Evolutionary conservation across 2,797 vertebrate species (phyloP).

Genomic region (Diplodus sargus): DNA sequence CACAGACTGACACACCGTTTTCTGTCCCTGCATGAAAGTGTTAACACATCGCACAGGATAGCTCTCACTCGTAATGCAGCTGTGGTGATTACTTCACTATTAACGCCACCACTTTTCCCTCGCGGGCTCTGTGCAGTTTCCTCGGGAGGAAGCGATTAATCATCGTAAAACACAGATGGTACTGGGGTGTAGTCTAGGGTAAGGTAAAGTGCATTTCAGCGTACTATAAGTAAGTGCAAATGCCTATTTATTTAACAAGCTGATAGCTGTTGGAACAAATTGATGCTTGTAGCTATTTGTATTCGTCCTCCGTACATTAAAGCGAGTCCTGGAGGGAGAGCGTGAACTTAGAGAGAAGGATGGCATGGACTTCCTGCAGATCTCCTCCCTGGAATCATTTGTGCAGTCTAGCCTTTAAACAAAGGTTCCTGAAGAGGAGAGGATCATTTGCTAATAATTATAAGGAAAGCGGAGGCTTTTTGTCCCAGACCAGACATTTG

Average conservation of each 20-base stretch:
- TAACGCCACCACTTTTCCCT: not conserved
- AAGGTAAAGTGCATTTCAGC: too few species aligned
- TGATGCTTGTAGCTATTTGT: too few species aligned
- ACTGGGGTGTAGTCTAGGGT: too few species aligned
- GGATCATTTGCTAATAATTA: not conserved
- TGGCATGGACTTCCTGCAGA: too few species aligned
- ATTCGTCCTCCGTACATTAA: too few species aligned
- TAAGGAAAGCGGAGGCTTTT: not conserved
- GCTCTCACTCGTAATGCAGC: not conserved
- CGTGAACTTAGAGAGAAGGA: too few species aligned
- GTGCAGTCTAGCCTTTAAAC: not conserved
- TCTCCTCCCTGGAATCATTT: too few species aligned
- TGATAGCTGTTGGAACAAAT: too few species aligned
- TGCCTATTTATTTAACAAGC: too few species aligned
- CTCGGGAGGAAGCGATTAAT: not conserved
- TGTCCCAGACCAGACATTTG: not conserved
- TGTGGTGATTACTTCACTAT: not conserved
- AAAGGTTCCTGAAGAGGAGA: not conserved
- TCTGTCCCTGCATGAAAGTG: constrained; percentile 57
- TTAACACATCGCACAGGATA: constrained; percentile 13
- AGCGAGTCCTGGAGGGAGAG: too few species aligned
- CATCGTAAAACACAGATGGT: too few species aligned
- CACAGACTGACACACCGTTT: constrained; percentile 13
- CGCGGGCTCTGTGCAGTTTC: not conserved
- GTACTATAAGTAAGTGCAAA: too few species aligned